Conservation (phyloP, 2,888 invertebrate species). For the Stenodema calcarata region DNA sequence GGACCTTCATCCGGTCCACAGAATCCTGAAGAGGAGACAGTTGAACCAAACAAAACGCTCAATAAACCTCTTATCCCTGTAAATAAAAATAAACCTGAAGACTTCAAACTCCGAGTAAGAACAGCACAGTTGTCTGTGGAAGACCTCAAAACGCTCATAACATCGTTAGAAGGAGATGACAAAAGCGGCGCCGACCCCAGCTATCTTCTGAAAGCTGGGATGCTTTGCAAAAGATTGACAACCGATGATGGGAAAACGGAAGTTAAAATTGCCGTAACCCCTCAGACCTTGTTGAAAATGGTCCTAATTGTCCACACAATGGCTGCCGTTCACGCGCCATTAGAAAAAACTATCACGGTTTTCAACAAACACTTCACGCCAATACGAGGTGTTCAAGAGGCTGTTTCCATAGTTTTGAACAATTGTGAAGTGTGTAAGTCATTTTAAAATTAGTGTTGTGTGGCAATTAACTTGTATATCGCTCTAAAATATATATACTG, state of each 20-base stretch:
- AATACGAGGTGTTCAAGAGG: conserved; percentile 39
- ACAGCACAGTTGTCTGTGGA: conserved; percentile 29
- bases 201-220: conserved; percentile 50
- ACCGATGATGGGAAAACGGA: conserved; percentile 15
- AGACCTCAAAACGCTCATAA: conserved; percentile 14
- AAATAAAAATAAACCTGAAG: neutral
- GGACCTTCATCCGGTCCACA: neutral
- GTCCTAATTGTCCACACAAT: conserved; percentile 50
- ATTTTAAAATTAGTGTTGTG: neutral
- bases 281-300: conserved; percentile 30
- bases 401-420: conserved; percentile 37
- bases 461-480: neutral
- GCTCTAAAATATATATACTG: neutral
- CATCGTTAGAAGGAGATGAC: neutral
- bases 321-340: conserved; percentile 47
- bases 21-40: neutral
- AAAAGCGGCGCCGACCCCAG: neutral
- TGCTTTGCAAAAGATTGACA: conserved; percentile 41
- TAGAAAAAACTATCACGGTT: conserved; percentile 34
- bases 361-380: conserved; percentile 51
- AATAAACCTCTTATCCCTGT: neutral
- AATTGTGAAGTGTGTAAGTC: conserved; percentile 48
- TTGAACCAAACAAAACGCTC: neutral
- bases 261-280: conserved; percentile 41
- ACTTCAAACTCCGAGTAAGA: conserved; percentile 48